Evolutionary conservation across 2,113 vertebrate species (phyloP), one percentile per base, ranked within the genome.

Genomic region (Paraplagusia blochii): DNA sequence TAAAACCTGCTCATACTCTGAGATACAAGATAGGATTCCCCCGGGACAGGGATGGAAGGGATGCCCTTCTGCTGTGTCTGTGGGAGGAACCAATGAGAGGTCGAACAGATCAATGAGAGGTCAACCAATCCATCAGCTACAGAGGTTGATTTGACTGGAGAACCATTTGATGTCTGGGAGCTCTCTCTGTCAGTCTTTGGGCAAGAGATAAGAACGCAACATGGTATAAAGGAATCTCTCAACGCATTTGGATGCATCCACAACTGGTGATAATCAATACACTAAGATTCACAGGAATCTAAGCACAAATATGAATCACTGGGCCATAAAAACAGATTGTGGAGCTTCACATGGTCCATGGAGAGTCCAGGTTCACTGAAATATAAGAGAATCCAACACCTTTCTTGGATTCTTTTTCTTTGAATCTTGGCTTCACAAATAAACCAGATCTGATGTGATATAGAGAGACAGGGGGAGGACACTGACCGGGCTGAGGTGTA

Each of bases 81-180:
- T 47, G 65, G 67, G 69, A 77, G 59, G 33, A 58, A 51, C 54
- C 16, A 1, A 22, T 47, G n/a, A 9, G 16, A 53, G 70, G 66
- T 77, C 73, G 35, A 0, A 2, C 4, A 0, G 61, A 82, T 90
- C 80, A 48, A 87, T 87, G 60, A 35, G 53, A 87, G 85, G 85
- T 87, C 79, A 70, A 60, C 13, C 60, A 63, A 85, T 86, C 79
- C 44, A 75, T 82, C 53, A n/a, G 6, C 19, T 2, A 38, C 53
- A 45, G 53, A 45, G 45, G 59, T 49, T 58, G 39, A 72, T 76
- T 68, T 42, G 43, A 56, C 51, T 58, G 52, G 64, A 60, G 44
- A 44, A 68, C 18, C 49, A 45, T 75, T 76, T 85, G 45, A 77
- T 60, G 71, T 77, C 29, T 44, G 42, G 34, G 15, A 48, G 64